phyloP scores from a whole-genome alignment of 2,888 invertebrate species.

The Tridacna gigas region DNA sequence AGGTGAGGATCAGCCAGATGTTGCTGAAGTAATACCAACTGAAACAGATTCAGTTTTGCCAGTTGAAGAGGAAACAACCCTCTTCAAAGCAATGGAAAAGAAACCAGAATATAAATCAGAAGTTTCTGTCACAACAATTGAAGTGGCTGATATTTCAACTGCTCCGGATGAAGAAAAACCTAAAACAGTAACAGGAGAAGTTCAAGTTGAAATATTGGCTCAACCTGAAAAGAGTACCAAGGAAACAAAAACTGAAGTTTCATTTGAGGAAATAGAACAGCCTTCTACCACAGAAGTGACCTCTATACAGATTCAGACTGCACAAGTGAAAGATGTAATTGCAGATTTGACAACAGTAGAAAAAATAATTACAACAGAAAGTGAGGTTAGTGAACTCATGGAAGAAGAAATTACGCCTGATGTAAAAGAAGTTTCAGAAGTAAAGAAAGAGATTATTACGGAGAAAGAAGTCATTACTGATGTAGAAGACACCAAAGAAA shows the following conservation, averaged over 20 bases:
- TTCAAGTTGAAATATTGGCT: constrained; percentile 12
- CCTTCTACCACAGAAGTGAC: constrained; percentile 40
- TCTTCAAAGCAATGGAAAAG: constrained; percentile 51
- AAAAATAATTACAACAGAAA: constrained; percentile 18
- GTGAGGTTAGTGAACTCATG: constrained; percentile 18
- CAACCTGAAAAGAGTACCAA: constrained; percentile 46
- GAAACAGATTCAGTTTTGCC: constrained; percentile 46
- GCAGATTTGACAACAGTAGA: constrained; percentile 24
- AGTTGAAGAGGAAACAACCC: constrained; percentile 51
- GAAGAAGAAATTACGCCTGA: constrained; percentile 35
- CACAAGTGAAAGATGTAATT: constrained; percentile 12
- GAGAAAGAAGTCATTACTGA: constrained; percentile 54
- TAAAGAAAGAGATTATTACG: constrained; percentile 22
- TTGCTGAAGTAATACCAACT: constrained; percentile 48
- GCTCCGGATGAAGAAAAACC: constrained; percentile 39
- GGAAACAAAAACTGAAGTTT: constrained; percentile 42
- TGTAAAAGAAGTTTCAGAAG: constrained; percentile 46
- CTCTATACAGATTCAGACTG: constrained; percentile 35
- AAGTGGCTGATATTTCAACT: constrained; percentile 53
- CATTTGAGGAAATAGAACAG: constrained; percentile 33
- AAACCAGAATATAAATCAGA: constrained; percentile 59
- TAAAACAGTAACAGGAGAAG: constrained; percentile 3
- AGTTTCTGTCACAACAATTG: constrained; percentile 40
- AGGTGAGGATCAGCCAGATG: constrained; percentile 54
- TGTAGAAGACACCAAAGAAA: constrained; percentile 50